Conservation (phyloP, 2,888 invertebrate genomes). For the Tridacna gigas region DNA sequence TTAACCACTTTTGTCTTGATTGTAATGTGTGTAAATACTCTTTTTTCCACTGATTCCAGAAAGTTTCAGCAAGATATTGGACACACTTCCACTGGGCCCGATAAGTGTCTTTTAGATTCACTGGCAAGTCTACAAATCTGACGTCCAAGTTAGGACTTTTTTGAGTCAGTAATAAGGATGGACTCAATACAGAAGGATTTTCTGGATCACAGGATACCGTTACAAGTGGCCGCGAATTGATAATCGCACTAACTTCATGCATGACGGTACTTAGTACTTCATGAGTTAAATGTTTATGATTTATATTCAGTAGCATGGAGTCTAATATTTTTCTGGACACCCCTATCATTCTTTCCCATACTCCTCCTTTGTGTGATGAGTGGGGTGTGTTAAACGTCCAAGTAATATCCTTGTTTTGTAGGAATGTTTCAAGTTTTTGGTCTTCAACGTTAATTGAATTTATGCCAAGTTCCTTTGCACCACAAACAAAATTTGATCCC, state of each 20-base stretch:
- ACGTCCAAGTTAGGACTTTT: constrained; percentile 12
- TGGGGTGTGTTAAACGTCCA: constrained; percentile 59
- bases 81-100: constrained; percentile 54
- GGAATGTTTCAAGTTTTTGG: constrained; percentile 2
- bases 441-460: constrained; percentile 36
- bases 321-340: constrained; percentile 40
- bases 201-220: constrained; percentile 53
- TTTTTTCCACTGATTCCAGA: constrained; percentile 50
- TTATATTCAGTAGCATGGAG: constrained; percentile 33
- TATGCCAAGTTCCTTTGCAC: constrained; percentile 17
- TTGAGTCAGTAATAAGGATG: constrained; percentile 46
- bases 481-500: constrained; percentile 57
- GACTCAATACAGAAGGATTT: constrained; percentile 42
- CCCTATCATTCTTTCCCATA: constrained; percentile 50
- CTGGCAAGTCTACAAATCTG: neutral
- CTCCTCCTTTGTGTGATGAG: constrained; percentile 54
- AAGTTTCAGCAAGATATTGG: constrained; percentile 38
- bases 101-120: constrained; percentile 34
- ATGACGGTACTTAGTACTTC: constrained; percentile 61
- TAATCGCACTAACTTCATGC: constrained; percentile 51
- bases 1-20: constrained; percentile 35
- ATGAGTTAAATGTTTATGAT: constrained; percentile 40
- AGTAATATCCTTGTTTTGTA: neutral
- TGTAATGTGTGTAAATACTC: constrained; percentile 51
- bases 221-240: constrained; percentile 58